Conservation (phyloP, 2,113 vertebrate genomes). For the Pelecanoides urinatrix region DNA sequence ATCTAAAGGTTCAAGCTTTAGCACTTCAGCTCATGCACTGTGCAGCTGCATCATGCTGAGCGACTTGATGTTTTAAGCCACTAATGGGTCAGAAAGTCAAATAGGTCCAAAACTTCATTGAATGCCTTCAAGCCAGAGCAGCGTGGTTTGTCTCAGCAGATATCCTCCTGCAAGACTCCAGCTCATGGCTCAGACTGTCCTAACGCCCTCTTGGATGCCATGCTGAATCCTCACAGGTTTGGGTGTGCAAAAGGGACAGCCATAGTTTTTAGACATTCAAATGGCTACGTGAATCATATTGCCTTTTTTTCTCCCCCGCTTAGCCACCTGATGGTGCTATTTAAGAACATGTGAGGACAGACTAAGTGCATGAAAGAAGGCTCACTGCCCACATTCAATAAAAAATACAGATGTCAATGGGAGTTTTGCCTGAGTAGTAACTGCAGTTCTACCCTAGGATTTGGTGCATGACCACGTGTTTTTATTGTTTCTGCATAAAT, state of each 20-base stretch:
- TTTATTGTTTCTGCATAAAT: constrained; percentile 49
- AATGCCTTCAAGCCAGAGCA: neutral
- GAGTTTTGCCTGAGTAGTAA: neutral
- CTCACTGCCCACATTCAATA: neutral
- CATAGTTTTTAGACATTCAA: neutral
- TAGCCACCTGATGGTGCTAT: constrained; percentile 2
- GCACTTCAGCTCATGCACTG: neutral
- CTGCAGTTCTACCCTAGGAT: constrained; percentile 15
- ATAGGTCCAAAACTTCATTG: neutral
- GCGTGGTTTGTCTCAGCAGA: neutral
- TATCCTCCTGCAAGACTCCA: neutral
- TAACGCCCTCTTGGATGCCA: neutral
- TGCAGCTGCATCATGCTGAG: neutral
- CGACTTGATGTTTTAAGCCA: neutral
- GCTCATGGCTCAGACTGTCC: neutral
- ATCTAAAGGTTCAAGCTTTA: neutral
- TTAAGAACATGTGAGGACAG: neutral
- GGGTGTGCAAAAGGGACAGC: neutral
- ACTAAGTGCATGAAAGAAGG: neutral
- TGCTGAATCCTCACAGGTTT: neutral
- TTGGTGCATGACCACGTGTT: constrained; percentile 8
- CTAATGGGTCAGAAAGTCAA: neutral
- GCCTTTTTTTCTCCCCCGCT: neutral
- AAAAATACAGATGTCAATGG: neutral
- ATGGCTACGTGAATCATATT: fast-evolving